Evolutionary conservation across 2,888 invertebrate genomes (phyloP).

Genomic region (Cosmopolites sordidus): DNA sequence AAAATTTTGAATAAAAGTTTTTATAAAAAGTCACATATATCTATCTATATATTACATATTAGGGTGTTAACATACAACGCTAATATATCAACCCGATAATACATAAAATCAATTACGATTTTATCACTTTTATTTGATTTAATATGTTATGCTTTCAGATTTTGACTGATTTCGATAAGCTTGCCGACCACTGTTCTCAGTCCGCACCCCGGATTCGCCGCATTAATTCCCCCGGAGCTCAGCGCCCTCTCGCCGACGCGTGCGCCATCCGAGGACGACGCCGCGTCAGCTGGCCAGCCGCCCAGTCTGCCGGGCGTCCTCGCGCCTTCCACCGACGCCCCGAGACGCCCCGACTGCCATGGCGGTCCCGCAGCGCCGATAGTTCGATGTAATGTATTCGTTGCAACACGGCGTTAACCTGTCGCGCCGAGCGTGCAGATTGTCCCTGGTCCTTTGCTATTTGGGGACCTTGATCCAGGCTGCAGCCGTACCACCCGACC

Average conservation of each 20-base stretch:
- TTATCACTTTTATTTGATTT: too few species aligned
- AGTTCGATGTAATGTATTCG: constrained; percentile 52
- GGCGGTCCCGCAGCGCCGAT: constrained; percentile 17
- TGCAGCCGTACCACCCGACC: constrained; percentile 23
- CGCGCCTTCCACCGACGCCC: constrained; percentile 16
- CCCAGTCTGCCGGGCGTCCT: constrained; percentile 19
- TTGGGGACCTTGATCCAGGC: constrained; percentile 34
- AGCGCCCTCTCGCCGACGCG: constrained; percentile 12
- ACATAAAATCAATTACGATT: too few species aligned
- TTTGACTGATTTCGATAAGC: too few species aligned
- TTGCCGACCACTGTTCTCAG: neutral
- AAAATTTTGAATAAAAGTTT: too few species aligned
- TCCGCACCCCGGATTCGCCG: constrained; percentile 6
- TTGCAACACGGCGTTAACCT: constrained; percentile 66
- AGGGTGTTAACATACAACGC: too few species aligned
- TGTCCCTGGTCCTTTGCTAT: constrained; percentile 46
- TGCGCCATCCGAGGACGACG: constrained; percentile 15
- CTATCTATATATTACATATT: too few species aligned
- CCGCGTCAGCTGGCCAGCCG: constrained; percentile 22
- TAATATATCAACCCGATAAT: too few species aligned
- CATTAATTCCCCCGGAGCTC: constrained; percentile 9
- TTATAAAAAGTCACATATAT: too few species aligned
- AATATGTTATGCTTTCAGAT: too few species aligned
- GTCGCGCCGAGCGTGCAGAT: constrained; percentile 66
- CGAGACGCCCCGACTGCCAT: constrained; percentile 23